phyloP scores from a whole-genome alignment of 2,797 vertebrate species.

The Trematomus bernacchii region DNA sequence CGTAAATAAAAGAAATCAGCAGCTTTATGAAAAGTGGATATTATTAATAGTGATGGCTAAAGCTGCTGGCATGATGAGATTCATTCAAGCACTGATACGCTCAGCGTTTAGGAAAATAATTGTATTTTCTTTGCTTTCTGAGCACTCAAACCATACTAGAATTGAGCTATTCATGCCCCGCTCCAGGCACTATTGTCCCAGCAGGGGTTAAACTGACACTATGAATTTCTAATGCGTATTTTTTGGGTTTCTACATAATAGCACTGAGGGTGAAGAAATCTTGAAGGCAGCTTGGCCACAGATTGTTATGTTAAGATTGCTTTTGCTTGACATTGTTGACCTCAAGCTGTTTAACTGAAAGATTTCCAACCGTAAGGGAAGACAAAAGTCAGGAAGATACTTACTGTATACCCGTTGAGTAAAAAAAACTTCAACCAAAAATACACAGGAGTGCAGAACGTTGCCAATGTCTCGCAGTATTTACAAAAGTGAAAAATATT shows the following conservation, averaged over 20 bases:
- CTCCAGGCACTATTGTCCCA: slow-evolving; percentile 44
- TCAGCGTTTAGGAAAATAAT: slow-evolving; percentile 59
- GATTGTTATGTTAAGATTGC: slow-evolving; percentile 18
- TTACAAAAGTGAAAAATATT: too few species aligned
- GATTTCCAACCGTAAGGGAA: neutral
- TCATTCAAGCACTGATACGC: slow-evolving; percentile 70
- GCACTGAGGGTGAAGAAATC: slow-evolving; percentile 24
- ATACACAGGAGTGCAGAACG: too few species aligned
- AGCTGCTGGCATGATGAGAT: slow-evolving; percentile 77
- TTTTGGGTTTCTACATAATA: slow-evolving; percentile 39
- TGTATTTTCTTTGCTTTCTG: slow-evolving; percentile 50
- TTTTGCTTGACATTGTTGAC: slow-evolving; percentile 12
- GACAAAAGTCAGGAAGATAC: too few species aligned
- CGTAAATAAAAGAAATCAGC: slow-evolving; percentile 83
- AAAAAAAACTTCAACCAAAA: too few species aligned
- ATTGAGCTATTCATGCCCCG: slow-evolving; percentile 46
- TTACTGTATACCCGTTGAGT: too few species aligned
- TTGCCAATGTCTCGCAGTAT: too few species aligned
- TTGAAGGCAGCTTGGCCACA: slow-evolving; percentile 15
- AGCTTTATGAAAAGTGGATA: slow-evolving; percentile 80
- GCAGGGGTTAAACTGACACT: slow-evolving; percentile 51
- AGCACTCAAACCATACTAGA: slow-evolving; percentile 58
- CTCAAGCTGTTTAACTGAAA: slow-evolving; percentile 32
- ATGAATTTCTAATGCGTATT: slow-evolving; percentile 62
- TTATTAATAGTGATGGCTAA: slow-evolving; percentile 82